Conservation (phyloP, 2,797 vertebrate genomes). For the Kryptopterus vitreolus region DNA sequence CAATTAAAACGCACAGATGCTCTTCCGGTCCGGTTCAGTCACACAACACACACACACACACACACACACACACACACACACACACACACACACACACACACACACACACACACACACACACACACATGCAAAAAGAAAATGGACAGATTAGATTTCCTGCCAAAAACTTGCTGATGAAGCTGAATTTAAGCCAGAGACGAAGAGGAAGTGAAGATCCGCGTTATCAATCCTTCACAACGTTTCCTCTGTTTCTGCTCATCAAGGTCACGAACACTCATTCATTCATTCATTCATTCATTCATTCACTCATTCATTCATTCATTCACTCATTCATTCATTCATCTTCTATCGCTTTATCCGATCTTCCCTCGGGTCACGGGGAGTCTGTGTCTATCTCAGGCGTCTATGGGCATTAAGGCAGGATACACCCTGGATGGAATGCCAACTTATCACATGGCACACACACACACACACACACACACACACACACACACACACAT, state of each 20-base stretch:
- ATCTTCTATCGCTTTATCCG: too few species aligned
- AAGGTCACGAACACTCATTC: not conserved
- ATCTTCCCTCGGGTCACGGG: too few species aligned
- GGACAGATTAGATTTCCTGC: conserved; percentile 61
- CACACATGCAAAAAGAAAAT: conserved; percentile 62
- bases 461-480: too few species aligned
- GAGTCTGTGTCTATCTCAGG: too few species aligned
- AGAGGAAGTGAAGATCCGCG: conserved; percentile 30
- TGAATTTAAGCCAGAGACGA: conserved; percentile 61
- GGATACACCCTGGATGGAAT: too few species aligned
- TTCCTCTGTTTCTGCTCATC: conserved; percentile 50
- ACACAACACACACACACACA: conserved; percentile 44
- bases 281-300: too few species aligned
- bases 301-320: too few species aligned
- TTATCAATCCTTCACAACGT: conserved; percentile 54
- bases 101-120: conserved; percentile 17
- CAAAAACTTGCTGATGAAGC: conserved; percentile 65
- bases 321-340: too few species aligned
- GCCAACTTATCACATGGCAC: too few species aligned
- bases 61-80: conserved; percentile 10
- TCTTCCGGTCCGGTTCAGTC: conserved; percentile 46
- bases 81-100: conserved; percentile 55
- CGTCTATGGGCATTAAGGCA: too few species aligned
- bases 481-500: too few species aligned
- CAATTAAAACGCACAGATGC: conserved; percentile 38